A percentile compares a stretch with the other conserved stretches of the same genome.
Evolutionary conservation across 2,797 vertebrate genomes (phyloP).

Genomic region (Sebastes itinus): DNA sequence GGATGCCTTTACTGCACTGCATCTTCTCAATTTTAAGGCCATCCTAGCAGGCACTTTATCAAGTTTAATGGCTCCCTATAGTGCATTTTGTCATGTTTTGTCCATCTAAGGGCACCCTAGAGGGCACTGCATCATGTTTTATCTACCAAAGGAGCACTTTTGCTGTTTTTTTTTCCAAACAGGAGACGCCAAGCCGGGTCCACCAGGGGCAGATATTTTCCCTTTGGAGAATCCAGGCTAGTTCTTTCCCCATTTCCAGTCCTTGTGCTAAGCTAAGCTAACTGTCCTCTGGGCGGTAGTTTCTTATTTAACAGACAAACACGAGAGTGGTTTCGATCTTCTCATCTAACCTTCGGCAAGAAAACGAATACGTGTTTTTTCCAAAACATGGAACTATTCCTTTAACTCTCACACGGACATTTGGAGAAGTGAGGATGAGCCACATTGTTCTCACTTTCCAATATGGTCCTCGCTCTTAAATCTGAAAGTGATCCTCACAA

Average conservation of each 20-base stretch:
- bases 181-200: too few relatives aligned
- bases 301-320: background rate
- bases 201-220: background rate
- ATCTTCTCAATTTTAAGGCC: too few relatives aligned
- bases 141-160: too few relatives aligned
- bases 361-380: background rate
- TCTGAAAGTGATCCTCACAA: background rate
- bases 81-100: too few relatives aligned
- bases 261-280: background rate
- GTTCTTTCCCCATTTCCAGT: background rate
- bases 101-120: too few relatives aligned
- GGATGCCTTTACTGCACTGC: too few relatives aligned
- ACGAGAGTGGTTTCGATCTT: background rate
- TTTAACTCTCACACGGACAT: background rate
- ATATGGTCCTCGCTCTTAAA: background rate
- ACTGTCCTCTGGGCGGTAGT: background rate
- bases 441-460: rapidly evolving
- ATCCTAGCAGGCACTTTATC: too few relatives aligned
- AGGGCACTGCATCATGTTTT: too few relatives aligned
- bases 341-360: background rate
- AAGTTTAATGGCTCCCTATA: too few relatives aligned
- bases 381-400: background rate
- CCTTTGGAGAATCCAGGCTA: background rate
- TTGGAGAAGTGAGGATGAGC: background rate
- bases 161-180: too few relatives aligned